Conservation (phyloP, 1,140 invertebrate species). For the Sitobion miscanthi region DNA sequence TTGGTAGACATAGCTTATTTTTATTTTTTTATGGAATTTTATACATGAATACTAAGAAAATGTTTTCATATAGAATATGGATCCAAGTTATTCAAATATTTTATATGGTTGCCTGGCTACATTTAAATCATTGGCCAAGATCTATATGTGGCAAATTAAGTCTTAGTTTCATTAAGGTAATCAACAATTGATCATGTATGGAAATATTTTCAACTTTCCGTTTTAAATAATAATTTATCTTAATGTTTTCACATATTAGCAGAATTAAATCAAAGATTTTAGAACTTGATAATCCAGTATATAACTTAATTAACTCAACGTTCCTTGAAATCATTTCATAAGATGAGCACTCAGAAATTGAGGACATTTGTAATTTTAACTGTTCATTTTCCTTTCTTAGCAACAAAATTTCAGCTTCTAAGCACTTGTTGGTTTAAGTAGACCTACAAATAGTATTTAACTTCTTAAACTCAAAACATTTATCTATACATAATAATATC, state of each 20-base stretch:
- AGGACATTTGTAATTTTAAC: neutral
- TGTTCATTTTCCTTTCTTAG: neutral
- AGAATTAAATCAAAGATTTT: neutral
- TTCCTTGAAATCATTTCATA: neutral
- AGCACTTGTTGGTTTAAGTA: neutral
- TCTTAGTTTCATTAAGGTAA: neutral
- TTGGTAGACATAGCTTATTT: too few relatives aligned
- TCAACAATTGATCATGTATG: neutral
- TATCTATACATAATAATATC: neutral
- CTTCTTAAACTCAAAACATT: neutral
- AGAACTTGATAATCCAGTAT: neutral
- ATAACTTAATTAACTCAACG: neutral
- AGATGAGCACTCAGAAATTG: neutral
- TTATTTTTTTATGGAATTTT: too few relatives aligned
- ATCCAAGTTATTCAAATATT: too few relatives aligned
- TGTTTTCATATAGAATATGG: too few relatives aligned
- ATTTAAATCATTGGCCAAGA: too few relatives aligned
- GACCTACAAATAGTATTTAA: neutral
- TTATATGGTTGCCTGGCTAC: too few relatives aligned
- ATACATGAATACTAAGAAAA: too few relatives aligned
- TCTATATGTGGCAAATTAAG: too few relatives aligned
- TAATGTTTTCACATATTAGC: neutral
- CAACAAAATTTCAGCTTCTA: neutral
- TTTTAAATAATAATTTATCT: constrained; percentile 16
- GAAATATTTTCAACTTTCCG: neutral